Percentiles rank a stretch among this genome's conserved stretches.
Conservation (phyloP, 2,113 vertebrate genomes). For the Acrocephalus kingi region DNA sequence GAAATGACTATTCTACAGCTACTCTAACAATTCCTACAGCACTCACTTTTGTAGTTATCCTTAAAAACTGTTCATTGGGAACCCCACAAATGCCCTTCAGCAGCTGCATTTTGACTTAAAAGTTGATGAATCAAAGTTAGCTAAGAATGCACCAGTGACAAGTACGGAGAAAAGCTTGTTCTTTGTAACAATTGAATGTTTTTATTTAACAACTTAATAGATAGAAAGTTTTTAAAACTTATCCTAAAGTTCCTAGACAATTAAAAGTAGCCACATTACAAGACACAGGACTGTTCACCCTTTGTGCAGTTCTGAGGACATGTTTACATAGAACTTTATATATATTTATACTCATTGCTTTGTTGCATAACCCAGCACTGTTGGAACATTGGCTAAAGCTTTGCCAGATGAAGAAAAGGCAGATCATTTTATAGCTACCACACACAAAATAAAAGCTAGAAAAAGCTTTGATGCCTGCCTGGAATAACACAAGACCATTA, state of each 20-base stretch:
- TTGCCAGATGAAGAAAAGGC: background rate
- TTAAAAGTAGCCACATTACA: background rate
- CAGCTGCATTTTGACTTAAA: background rate
- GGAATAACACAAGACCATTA: conserved; percentile 44
- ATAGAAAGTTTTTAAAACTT: background rate
- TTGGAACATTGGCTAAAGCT: conserved; percentile 11
- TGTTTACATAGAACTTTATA: background rate
- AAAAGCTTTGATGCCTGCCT: conserved; percentile 47
- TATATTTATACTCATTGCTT: conserved; percentile 15
- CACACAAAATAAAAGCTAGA: background rate
- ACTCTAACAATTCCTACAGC: background rate
- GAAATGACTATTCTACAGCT: background rate
- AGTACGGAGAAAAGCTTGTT: background rate
- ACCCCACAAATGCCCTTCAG: background rate
- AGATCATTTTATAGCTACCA: conserved; percentile 25
- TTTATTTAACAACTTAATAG: background rate
- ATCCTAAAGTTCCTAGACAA: background rate
- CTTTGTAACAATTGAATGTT: background rate
- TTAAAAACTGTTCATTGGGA: background rate
- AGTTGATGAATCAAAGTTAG: background rate
- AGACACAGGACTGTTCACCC: background rate
- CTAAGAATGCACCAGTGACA: background rate
- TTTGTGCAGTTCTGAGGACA: background rate
- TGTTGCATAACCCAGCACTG: conserved; percentile 22
- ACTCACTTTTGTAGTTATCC: background rate